Conservation (phyloP, 1,140 invertebrate genomes). For the Tribolium castaneum region DNA sequence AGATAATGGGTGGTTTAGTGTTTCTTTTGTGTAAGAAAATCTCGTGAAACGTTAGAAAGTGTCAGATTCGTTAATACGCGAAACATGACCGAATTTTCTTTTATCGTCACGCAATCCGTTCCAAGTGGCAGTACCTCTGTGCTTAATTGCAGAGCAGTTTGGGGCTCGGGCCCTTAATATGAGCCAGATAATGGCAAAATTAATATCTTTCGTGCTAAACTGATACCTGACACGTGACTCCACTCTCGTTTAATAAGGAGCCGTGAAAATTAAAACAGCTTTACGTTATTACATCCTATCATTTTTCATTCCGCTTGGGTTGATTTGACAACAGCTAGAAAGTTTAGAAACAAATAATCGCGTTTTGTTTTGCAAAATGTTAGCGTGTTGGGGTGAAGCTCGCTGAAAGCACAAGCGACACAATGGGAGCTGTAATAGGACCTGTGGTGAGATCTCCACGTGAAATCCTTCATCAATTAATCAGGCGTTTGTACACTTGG, state of each 20-base stretch:
- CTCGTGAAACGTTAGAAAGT: no score
- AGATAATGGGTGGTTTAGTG: no score
- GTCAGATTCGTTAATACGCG: no score
- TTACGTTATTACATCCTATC: neutral
- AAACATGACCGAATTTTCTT: neutral
- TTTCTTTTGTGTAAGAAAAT: no score
- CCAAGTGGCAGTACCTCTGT: neutral
- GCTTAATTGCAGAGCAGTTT: neutral
- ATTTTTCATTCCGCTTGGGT: neutral
- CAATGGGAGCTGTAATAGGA: conserved; percentile 17
- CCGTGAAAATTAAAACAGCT: neutral
- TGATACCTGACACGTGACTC: neutral
- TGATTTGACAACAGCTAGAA: no score
- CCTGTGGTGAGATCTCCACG: conserved; percentile 4
- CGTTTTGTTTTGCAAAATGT: neutral
- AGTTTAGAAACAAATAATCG: neutral
- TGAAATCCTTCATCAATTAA: conserved; percentile 33
- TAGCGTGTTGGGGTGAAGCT: neutral
- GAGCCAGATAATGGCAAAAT: neutral
- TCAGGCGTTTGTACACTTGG: conserved; percentile 21
- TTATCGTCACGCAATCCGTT: neutral
- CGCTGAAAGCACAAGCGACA: conserved; percentile 14
- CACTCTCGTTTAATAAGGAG: neutral
- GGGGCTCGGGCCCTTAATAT: neutral
- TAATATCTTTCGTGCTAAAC: neutral